These are phyloP conservation scores for Dysdera silvatica DNA, from an alignment of 1,140 invertebrate genomes.

Conservation along the genomic window DNA sequence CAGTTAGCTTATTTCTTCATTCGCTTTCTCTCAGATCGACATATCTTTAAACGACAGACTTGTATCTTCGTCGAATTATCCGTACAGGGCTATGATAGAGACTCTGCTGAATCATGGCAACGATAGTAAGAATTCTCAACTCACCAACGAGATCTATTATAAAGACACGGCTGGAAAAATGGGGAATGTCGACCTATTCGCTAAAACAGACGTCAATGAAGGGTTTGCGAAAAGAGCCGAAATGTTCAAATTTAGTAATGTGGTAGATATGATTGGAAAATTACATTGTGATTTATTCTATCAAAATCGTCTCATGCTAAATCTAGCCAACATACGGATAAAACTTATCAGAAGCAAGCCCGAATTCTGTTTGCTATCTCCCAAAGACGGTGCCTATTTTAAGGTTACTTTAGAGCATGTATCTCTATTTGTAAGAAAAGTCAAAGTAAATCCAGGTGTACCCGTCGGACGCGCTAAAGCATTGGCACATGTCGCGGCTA, in stretches of 20 bases:
- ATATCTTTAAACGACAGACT: background rate
- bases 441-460: background rate
- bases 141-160: background rate
- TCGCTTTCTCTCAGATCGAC: background rate
- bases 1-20: background rate
- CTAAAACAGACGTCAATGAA: background rate
- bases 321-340: background rate
- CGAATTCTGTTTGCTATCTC: background rate
- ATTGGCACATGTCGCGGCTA: background rate
- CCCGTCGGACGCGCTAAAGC: background rate
- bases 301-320: background rate
- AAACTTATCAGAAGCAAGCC: slow-evolving; percentile 1
- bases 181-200: background rate
- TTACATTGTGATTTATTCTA: slow-evolving; percentile 2
- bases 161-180: background rate
- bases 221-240: background rate
- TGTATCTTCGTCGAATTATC: background rate
- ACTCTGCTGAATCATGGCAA: background rate
- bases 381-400: background rate
- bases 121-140: background rate
- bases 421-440: background rate
- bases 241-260: background rate
- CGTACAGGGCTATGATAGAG: background rate
- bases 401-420: background rate
- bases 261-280: background rate